Evolutionary conservation across 2,113 vertebrate genomes (phyloP), one percentile per base, ranked within the genome.

Genomic region (Mixornis gularis): DNA sequence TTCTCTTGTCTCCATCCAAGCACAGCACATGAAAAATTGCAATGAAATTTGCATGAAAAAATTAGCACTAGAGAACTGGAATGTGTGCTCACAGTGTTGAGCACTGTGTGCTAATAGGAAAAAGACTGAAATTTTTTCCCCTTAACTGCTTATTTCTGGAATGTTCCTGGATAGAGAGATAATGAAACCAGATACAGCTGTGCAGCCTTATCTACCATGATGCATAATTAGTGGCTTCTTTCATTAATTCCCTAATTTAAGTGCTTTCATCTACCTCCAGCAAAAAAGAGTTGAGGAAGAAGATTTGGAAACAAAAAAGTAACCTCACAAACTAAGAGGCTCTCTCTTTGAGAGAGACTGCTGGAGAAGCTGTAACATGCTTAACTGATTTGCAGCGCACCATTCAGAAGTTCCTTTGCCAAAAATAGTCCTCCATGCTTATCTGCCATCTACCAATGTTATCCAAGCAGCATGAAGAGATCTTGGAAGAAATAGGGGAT

Each of bases 201-300:
- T 21, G n/a, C 52, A 79, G 56, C 21, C 29, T 79, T 89, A 89
- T 92, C 79, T 85, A 74, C 7, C 44, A 53, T 6, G 14, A 65
- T 1, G 5, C 22, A 56, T 41, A 93, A 85, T 92, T 79, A 93
- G 88, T 0, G 6, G 71, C 68, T 93, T 76, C 63, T 82, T 92
- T 82, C 40, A 90, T 90, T 93, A 87, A 82, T 76, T 85, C 43
- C 27, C 21, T 83, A 92, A 93, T 72, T 88, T 46, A 90, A 85
- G 66, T 2, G 1, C 59, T 68, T 83, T 79, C 46, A 68, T 85
- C 59, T 83, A 85, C 25, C 55, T 77, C 63, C 71, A 92, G 36
- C 26, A 40, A 91, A 74, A 69, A 69, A 71, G 9, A 62, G n/a
- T 17, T 76, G 44, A 82, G 63, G 27, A 79, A 65, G 26, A 91